These are phyloP conservation scores for Scophthalmus maximus DNA, from an alignment of 2,113 vertebrate species.

Conservation along the genomic window DNA sequence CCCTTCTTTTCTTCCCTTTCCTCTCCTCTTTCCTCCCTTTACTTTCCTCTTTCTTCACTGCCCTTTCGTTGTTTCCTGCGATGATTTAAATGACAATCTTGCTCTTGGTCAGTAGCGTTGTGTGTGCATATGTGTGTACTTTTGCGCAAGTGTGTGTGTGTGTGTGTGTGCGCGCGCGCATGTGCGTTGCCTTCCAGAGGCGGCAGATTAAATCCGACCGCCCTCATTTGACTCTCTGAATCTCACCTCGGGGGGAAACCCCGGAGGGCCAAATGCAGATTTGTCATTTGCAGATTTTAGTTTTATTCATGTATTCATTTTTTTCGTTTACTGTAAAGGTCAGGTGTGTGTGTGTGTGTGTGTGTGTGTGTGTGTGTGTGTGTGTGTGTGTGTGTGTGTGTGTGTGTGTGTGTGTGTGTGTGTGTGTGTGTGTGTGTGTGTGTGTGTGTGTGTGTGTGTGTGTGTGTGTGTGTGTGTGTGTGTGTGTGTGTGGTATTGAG, in stretches of 20 bases:
- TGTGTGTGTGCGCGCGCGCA: background rate
- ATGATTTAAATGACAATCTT: constrained; percentile 21
- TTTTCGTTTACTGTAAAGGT: constrained; percentile 74
- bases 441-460: constrained; percentile 39
- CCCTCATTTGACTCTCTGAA: constrained; percentile 74
- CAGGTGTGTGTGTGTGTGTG: constrained; percentile 48
- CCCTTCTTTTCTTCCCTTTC: too few relatives aligned
- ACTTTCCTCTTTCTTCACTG: background rate
- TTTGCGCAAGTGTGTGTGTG: background rate
- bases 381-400: constrained; percentile 39
- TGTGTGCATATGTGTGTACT: background rate
- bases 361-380: constrained; percentile 20
- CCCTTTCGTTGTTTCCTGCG: background rate
- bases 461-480: constrained; percentile 33
- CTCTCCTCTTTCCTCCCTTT: background rate
- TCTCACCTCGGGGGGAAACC: constrained; percentile 51
- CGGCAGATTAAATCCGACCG: constrained; percentile 66
- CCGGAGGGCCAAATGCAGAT: constrained; percentile 75
- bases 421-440: constrained; percentile 21
- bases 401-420: constrained; percentile 29
- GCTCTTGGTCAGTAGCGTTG: background rate
- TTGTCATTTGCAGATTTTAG: constrained; percentile 77
- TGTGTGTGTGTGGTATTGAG: constrained; percentile 16
- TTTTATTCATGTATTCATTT: constrained; percentile 79
- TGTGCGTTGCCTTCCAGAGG: constrained; percentile 47